phyloP scores from a whole-genome alignment of 1,140 invertebrate species.

The Nasonia vitripennis region DNA sequence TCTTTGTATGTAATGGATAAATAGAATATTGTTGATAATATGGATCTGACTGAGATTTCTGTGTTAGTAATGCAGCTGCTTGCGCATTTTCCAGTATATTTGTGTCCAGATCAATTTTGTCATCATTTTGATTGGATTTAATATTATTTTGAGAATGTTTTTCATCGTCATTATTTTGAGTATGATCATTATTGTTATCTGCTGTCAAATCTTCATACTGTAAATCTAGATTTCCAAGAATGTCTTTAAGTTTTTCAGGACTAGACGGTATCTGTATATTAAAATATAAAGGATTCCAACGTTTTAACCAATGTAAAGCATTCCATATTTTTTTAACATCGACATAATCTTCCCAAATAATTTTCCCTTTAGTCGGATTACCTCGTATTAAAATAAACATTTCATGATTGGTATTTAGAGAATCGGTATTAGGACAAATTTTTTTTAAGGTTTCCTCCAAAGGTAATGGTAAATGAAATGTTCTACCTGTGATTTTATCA shows the following conservation, averaged over 20 bases:
- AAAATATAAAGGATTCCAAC: conserved; percentile 50
- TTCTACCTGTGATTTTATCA: conserved; percentile 61
- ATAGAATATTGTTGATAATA: conserved; percentile 27
- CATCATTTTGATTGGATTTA: not conserved
- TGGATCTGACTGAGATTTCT: conserved; percentile 60
- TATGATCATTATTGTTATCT: not conserved
- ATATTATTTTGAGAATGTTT: not conserved
- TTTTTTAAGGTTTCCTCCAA: conserved; percentile 60
- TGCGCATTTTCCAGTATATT: not conserved
- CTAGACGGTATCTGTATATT: conserved; percentile 54
- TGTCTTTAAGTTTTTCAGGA: conserved; percentile 34
- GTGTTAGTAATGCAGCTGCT: conserved; percentile 30
- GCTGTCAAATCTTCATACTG: not conserved
- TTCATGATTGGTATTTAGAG: conserved; percentile 51
- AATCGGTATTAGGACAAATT: conserved; percentile 52
- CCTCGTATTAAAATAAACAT: conserved; percentile 55
- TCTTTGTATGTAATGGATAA: conserved; percentile 25
- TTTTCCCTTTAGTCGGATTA: conserved; percentile 14
- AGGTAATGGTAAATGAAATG: conserved; percentile 65
- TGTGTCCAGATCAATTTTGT: not conserved
- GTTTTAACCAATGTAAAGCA: conserved; percentile 7
- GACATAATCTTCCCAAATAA: conserved; percentile 24
- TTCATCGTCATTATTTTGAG: not conserved
- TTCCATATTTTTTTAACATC: conserved; percentile 23
- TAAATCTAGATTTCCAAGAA: not conserved